Conservation (phyloP, 2,888 invertebrate species). For the Chalcis sispes region DNA sequence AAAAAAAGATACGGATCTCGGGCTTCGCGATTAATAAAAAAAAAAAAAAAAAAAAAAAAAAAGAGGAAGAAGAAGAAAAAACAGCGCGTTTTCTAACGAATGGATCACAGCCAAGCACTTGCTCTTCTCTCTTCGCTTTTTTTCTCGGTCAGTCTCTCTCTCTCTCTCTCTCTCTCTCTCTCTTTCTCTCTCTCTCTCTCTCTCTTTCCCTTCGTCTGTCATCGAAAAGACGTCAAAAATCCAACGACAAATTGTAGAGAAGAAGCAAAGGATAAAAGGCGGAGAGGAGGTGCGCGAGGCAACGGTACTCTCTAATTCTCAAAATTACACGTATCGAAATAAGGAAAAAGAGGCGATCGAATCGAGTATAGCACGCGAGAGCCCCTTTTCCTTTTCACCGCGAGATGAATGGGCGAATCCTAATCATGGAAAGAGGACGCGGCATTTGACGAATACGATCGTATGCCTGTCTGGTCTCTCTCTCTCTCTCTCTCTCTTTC, state of each 20-base stretch:
- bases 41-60: too few species aligned
- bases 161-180: too few species aligned
- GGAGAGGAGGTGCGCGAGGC: not conserved
- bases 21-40: constrained; percentile 43
- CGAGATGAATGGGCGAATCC: constrained; percentile 36
- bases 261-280: not conserved
- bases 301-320: constrained; percentile 32
- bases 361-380: not conserved
- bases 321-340: constrained; percentile 48
- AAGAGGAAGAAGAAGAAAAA: too few species aligned
- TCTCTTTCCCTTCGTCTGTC: too few species aligned
- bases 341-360: constrained; percentile 8
- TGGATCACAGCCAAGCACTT: too few species aligned
- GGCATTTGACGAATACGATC: not conserved
- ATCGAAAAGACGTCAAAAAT: not conserved
- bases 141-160: too few species aligned
- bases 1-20: constrained; percentile 25
- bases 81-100: too few species aligned
- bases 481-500: too few species aligned
- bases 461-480: not conserved
- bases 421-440: constrained; percentile 17
- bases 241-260: not conserved
- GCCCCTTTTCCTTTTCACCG: not conserved
- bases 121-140: too few species aligned
- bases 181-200: too few species aligned